Percentiles rank a stretch among this genome's conserved stretches.
These are phyloP conservation scores for Megalops atlanticus DNA, from an alignment of 2,113 vertebrate species.

Conservation along the genomic window DNA sequence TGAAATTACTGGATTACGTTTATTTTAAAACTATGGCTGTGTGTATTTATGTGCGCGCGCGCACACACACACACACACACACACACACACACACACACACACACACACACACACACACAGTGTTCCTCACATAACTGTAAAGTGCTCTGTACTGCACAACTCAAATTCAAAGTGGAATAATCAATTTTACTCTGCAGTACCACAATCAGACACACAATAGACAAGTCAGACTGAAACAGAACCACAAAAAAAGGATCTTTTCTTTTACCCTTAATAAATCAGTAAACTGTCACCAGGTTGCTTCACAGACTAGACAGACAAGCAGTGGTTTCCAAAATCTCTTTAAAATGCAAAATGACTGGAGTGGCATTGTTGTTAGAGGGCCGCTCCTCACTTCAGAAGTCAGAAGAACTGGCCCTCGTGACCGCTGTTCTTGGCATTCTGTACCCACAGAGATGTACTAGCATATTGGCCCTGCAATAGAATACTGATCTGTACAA, in stretches of 20 bases:
- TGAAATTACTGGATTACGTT: not conserved
- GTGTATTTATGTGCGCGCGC: no score
- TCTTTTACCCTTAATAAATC: not conserved
- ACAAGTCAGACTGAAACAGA: not conserved
- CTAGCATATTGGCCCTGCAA: no score
- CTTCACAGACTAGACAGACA: not conserved
- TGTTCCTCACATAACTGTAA: no score
- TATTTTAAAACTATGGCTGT: no score
- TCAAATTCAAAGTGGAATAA: not conserved
- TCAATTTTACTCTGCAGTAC: not conserved
- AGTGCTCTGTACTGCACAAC: not conserved
- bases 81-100: no score
- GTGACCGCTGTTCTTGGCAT: no score
- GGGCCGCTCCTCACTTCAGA: not conserved
- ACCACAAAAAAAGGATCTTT: not conserved
- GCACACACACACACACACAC: no score
- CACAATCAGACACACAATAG: not conserved
- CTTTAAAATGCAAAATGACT: not conserved
- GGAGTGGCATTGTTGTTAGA: not conserved
- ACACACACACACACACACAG: not conserved
- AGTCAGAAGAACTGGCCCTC: no score
- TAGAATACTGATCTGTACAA: no score
- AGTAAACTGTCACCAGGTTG: not conserved
- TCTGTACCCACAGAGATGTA: no score
- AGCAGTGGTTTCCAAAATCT: no score